phyloP scores from a whole-genome alignment of 1,140 invertebrate genomes.

The Sminthurides bifidus region DNA sequence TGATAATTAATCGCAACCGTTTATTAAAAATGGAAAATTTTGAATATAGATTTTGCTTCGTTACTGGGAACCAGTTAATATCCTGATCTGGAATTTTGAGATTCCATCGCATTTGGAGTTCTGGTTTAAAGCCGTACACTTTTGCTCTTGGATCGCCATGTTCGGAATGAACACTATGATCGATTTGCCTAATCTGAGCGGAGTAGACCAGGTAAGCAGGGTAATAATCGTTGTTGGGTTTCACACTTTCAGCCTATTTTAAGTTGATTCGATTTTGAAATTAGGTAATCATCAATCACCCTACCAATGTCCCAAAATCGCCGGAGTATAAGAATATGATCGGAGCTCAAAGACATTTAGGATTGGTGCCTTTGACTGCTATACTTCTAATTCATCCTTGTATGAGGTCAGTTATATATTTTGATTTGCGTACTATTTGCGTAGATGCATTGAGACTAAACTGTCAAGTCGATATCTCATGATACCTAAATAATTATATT shows the following conservation, averaged over 20 bases:
- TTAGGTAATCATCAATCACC: conserved; percentile 19
- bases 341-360: conserved; percentile 26
- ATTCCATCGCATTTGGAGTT: neutral
- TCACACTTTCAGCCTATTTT: neutral
- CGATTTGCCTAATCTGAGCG: conserved; percentile 26
- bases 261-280: neutral
- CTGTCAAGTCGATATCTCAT: neutral
- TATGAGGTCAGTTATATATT: conserved; percentile 21
- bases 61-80: conserved; percentile 7
- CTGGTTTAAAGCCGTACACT: conserved; percentile 6
- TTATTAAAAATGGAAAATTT: no score
- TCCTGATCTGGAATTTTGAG: conserved; percentile 13
- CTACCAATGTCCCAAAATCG: conserved; percentile 15
- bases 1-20: no score
- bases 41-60: conserved; percentile 11
- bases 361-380: conserved; percentile 19
- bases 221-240: neutral
- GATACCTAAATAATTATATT: conserved; percentile 1
- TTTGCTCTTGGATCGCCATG: conserved; percentile 20
- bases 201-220: conserved; percentile 22
- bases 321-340: conserved; percentile 12
- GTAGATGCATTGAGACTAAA: neutral
- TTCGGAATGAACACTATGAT: conserved; percentile 26
- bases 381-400: conserved; percentile 10
- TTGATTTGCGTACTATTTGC: neutral